Evolutionary conservation across 2,888 invertebrate species (phyloP), one percentile per base, ranked within the genome.

Genomic region (Agrotis puta): DNA sequence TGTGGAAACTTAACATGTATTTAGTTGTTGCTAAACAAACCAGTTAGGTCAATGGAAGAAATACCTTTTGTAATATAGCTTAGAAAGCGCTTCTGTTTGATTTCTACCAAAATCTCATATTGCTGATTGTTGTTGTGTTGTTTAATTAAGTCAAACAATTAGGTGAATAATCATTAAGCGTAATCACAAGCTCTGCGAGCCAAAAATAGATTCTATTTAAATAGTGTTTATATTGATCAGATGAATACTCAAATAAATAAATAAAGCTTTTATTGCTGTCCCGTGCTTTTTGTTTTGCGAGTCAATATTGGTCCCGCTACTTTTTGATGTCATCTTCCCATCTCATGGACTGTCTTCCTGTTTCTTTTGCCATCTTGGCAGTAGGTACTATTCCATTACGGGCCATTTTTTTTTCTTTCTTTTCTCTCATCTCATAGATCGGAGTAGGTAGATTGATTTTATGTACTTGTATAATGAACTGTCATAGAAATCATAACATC

Each of bases 51-150:
- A 69, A 77, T 61, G 69, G 51, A 64, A 61, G 27, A 14, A 27
- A 54, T 59, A 48, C 24, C 64, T 47, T 64, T 74, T 63, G 69
- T 74, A 39, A 45, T 71, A 39, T 24, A 39, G 22, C 48, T 68
- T 70, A 47, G 61, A 39, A 62, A 47, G 9, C 27, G 45, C 5
- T 69, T 43, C n/a, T 73, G 59, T 72, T 72, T n/a, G 56, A 77
- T 69, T 64, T 62, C 43, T 57, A 53, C 22, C 16, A 2, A 33
- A 61, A 48, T 62, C 20, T 58, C 53, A 48, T 62, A 62, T 67
- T 64, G 47, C 45, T 47, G 7, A 18, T n/a, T n/a, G 39, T 33
- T 59, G 24, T 47, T 59, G 24, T 47, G 24, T 69, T 57, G 67
- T 51, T 73, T 74, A 18, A 43, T 59, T 63, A 33, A 69, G 39